Evolutionary conservation across 2,797 vertebrate species (phyloP).

Genomic region (Chromobotia macracanthus): DNA sequence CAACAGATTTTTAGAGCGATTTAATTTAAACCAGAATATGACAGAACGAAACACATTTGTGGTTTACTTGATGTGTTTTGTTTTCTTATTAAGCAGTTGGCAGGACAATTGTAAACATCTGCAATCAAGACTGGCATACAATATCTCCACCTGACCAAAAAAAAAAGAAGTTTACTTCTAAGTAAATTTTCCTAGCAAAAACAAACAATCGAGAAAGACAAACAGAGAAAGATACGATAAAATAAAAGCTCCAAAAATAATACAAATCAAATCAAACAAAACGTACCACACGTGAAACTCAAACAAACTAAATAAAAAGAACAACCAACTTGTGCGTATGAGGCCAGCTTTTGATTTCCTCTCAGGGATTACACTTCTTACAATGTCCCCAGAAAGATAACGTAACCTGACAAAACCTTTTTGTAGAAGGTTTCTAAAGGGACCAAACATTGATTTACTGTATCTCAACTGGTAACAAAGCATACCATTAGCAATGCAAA

Average conservation of each 20-base stretch:
- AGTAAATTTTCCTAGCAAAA: neutral
- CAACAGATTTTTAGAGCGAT: neutral
- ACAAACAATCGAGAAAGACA: neutral
- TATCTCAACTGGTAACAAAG: too few species aligned
- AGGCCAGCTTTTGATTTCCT: too few species aligned
- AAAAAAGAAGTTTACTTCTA: neutral
- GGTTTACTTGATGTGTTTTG: neutral
- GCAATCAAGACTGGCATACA: neutral
- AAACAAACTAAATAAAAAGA: slow-evolving; percentile 2
- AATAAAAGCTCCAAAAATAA: neutral
- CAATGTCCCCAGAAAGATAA: too few species aligned
- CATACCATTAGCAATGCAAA: too few species aligned
- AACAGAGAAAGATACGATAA: neutral
- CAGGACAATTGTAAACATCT: neutral
- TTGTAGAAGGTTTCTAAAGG: too few species aligned
- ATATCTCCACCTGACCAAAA: slow-evolving; percentile 1
- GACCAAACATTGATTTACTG: too few species aligned
- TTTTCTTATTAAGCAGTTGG: slow-evolving; percentile 12
- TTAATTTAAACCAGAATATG: too few species aligned
- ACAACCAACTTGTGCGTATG: too few species aligned
- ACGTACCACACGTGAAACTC: neutral
- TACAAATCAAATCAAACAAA: neutral
- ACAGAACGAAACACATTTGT: neutral
- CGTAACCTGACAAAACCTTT: too few species aligned
- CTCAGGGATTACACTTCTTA: too few species aligned